Percentiles rank a stretch among this genome's conserved stretches.
phyloP scores from a whole-genome alignment of 2,113 vertebrate species.

The Mormoops blainvillei region DNA sequence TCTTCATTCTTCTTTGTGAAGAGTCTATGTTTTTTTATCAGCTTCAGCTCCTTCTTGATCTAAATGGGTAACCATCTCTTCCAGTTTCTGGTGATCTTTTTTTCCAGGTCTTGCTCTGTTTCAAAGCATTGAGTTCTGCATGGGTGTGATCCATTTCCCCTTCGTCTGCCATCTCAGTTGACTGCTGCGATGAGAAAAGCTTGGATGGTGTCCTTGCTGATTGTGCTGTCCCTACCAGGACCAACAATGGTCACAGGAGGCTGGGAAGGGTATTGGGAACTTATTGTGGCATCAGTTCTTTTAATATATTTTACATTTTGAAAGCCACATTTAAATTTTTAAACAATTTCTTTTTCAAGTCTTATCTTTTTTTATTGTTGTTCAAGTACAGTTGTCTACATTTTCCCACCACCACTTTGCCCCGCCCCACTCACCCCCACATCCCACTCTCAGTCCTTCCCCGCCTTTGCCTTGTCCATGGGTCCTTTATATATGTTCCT shows the following conservation, averaged over 20 bases:
- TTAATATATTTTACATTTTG: background rate
- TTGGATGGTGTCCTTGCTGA: background rate
- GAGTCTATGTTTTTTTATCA: background rate
- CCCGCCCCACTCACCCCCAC: too few relatives aligned
- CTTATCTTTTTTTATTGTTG: too few relatives aligned
- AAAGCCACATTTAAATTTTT: background rate
- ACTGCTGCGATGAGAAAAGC: background rate
- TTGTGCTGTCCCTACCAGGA: background rate
- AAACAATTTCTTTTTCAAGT: background rate
- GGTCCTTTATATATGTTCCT: too few relatives aligned
- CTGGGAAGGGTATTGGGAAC: background rate
- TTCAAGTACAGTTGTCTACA: too few relatives aligned
- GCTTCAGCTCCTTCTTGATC: background rate
- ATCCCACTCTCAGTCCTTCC: too few relatives aligned
- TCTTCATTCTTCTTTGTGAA: conserved; percentile 98
- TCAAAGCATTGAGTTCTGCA: background rate
- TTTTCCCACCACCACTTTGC: too few relatives aligned
- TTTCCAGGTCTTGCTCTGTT: background rate
- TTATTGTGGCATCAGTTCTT: background rate
- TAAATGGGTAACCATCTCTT: background rate
- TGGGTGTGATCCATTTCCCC: background rate
- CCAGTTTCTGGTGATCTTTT: background rate
- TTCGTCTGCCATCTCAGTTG: background rate
- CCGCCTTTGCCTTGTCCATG: too few relatives aligned
- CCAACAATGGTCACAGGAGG: background rate